Conservation (phyloP, 53 echinoderm and acorn worm species). For the Antedon mediterranea region DNA sequence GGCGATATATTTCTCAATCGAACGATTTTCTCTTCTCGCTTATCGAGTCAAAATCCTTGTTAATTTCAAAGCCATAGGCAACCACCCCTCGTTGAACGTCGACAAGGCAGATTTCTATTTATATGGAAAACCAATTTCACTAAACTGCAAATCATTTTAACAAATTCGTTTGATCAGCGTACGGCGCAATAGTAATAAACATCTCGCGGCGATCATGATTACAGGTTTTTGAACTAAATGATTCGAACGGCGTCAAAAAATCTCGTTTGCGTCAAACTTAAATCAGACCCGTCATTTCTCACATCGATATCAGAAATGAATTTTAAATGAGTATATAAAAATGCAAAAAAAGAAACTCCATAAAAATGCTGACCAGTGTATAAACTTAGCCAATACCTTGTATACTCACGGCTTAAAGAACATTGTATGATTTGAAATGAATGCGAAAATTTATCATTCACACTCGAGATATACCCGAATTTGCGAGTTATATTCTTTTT, state of each 20-base stretch:
- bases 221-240: neutral
- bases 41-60: constrained; percentile 1
- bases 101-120: neutral
- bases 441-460: no score
- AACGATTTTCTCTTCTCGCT: neutral
- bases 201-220: neutral
- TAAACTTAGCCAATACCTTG: no score
- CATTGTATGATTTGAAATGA: no score
- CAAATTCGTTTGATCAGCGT: neutral
- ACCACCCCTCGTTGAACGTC: neutral
- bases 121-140: neutral
- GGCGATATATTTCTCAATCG: neutral
- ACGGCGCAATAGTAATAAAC: neutral
- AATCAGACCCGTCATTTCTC: neutral
- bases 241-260: neutral
- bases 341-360: no score
- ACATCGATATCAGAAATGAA: neutral
- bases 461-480: no score
- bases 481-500: no score
- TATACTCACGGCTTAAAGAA: no score
- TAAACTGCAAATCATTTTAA: constrained; percentile 1
- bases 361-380: no score
- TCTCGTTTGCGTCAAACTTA: neutral
- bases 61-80: neutral
- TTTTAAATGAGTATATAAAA: neutral